phyloP scores from a whole-genome alignment of 1,140 invertebrate species.

The Leguminivora glycinivorella region DNA sequence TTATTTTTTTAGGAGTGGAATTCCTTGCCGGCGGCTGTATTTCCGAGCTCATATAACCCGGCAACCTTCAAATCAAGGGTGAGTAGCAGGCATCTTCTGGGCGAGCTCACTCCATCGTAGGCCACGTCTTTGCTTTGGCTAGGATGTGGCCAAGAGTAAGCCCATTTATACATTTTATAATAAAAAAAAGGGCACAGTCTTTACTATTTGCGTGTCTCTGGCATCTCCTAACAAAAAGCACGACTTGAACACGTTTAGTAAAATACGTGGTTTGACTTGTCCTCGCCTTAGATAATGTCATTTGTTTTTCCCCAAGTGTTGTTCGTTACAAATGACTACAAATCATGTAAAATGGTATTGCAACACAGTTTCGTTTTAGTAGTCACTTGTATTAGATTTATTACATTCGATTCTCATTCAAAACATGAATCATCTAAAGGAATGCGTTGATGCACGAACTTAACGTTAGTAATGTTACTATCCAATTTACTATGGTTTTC shows the following conservation, averaged over 20 bases:
- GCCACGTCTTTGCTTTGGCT: too few species aligned
- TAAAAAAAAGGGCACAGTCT: neutral
- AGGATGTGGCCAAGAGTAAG: too few species aligned
- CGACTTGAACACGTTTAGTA: conserved; percentile 17
- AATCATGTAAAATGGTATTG: neutral
- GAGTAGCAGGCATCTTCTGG: too few species aligned
- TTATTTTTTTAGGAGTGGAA: too few species aligned
- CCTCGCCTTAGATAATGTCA: conserved; percentile 16
- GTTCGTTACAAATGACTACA: neutral
- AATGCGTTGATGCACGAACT: conserved; percentile 32
- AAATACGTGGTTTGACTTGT: conserved; percentile 19
- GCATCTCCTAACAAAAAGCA: conserved; percentile 10
- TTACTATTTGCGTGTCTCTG: neutral
- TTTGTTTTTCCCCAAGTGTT: neutral
- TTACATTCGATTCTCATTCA: conserved; percentile 7
- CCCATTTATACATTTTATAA: too few species aligned
- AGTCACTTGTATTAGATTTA: neutral
- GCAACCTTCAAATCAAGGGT: too few species aligned
- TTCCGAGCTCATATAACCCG: too few species aligned
- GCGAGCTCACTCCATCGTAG: too few species aligned
- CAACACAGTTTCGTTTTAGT: conserved; percentile 8
- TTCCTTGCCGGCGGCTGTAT: too few species aligned
- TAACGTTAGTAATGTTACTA: neutral
- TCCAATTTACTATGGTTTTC: conserved; percentile 21
- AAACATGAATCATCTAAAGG: conserved; percentile 30